Evolutionary conservation across 2,113 vertebrate genomes (phyloP).

Genomic region (Cromileptes altivelis): DNA sequence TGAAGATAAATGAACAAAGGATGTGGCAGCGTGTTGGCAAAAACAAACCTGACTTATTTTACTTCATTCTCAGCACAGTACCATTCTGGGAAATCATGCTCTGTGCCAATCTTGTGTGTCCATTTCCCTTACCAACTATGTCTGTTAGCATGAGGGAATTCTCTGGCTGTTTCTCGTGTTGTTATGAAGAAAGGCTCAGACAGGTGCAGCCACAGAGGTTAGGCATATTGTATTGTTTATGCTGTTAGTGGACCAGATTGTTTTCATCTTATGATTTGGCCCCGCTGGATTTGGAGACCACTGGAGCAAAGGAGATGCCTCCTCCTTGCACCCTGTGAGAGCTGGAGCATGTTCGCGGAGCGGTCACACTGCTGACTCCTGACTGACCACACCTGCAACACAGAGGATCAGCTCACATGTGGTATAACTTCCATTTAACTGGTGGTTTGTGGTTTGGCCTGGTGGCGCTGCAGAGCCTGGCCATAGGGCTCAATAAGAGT

Average conservation of each 20-base stretch:
- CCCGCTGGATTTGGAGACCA: not conserved
- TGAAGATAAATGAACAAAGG: conserved; percentile 28
- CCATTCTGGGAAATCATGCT: not conserved
- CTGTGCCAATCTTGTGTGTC: conserved; percentile 4
- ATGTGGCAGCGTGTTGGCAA: not conserved
- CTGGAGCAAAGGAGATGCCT: conserved; percentile 18
- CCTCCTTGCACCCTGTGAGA: conserved; percentile 30
- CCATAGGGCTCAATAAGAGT: conserved; percentile 7
- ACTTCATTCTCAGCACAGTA: not conserved
- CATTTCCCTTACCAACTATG: not conserved
- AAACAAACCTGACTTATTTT: not conserved
- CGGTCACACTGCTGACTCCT: conserved; percentile 6
- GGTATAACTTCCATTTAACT: conserved; percentile 39
- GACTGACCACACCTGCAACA: conserved; percentile 48
- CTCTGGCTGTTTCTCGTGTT: not conserved
- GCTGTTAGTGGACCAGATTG: conserved; percentile 6
- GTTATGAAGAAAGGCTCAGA: conserved; percentile 2
- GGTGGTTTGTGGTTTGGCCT: conserved; percentile 68
- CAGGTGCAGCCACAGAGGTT: conserved; percentile 46
- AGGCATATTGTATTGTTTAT: not conserved
- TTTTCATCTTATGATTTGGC: conserved; percentile 44
- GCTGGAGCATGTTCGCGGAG: conserved; percentile 13
- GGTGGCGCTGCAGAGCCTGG: not conserved
- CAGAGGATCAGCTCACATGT: conserved; percentile 30
- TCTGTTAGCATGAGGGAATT: conserved; percentile 19